A percentile compares a stretch with the other conserved stretches of the same genome.
Evolutionary conservation across 1,140 invertebrate genomes (phyloP).

Genomic region (Bemisia tabaci): DNA sequence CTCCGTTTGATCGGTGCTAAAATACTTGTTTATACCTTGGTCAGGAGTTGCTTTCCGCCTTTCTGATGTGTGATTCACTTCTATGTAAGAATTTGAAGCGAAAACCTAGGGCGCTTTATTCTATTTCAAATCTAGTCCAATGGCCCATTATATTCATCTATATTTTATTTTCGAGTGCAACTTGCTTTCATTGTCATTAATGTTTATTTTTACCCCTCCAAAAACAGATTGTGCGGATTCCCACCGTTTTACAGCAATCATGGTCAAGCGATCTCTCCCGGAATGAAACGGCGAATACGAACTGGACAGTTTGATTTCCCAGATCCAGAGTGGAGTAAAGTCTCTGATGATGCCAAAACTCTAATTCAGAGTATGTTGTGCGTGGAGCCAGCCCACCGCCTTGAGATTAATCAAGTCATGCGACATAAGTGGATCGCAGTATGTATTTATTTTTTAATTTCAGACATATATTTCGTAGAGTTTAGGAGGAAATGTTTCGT

Average conservation of each 20-base stretch:
- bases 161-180: no score
- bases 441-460: constrained; percentile 30
- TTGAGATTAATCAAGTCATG: constrained; percentile 84
- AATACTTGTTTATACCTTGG: no score
- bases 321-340: constrained; percentile 87
- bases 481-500: no score
- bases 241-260: constrained; percentile 97
- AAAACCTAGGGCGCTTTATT: no score
- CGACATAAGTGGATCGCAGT: constrained; percentile 80
- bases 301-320: constrained; percentile 95
- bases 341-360: constrained; percentile 88
- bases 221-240: constrained; percentile 79
- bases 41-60: no score
- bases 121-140: no score
- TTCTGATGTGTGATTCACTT: no score
- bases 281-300: constrained; percentile 97
- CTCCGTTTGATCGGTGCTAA: no score
- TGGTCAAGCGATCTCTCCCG: constrained; percentile 91
- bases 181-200: no score
- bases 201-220: no score
- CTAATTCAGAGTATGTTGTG: constrained; percentile 86
- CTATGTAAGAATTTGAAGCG: no score
- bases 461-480: background rate
- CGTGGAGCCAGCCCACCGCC: constrained; percentile 77
- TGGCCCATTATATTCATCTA: no score